Conservation (phyloP, 2,113 vertebrate species). For the Lophotis ruficrista region DNA sequence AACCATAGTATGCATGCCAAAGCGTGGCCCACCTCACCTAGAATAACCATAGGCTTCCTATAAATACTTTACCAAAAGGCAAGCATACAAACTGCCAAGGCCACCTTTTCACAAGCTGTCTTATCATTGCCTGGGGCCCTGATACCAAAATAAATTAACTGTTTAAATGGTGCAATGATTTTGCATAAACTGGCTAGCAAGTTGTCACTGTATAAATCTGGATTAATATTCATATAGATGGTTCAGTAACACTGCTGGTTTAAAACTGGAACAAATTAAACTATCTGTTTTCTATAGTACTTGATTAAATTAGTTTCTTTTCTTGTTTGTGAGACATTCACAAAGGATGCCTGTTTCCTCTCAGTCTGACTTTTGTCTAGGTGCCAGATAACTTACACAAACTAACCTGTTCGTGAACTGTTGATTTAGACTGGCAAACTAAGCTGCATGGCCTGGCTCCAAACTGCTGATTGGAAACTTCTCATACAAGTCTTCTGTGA, state of each 20-base stretch:
- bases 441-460: background rate
- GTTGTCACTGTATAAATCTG: background rate
- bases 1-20: background rate
- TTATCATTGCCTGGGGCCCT: background rate
- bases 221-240: background rate
- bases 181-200: background rate
- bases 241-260: background rate
- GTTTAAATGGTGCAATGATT: background rate
- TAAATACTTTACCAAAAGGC: background rate
- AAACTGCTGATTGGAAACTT: background rate
- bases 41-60: background rate
- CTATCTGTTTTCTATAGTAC: background rate
- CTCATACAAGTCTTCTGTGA: background rate
- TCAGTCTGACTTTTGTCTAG: background rate
- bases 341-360: conserved; percentile 7
- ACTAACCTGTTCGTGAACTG: background rate
- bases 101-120: background rate
- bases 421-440: background rate
- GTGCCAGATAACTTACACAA: conserved; percentile 16
- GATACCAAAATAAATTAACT: background rate
- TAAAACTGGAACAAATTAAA: background rate
- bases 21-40: background rate
- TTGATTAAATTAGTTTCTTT: background rate
- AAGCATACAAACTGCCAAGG: background rate
- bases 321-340: background rate